Conservation (phyloP, 2,797 vertebrate genomes). For the Sebastes itinus region DNA sequence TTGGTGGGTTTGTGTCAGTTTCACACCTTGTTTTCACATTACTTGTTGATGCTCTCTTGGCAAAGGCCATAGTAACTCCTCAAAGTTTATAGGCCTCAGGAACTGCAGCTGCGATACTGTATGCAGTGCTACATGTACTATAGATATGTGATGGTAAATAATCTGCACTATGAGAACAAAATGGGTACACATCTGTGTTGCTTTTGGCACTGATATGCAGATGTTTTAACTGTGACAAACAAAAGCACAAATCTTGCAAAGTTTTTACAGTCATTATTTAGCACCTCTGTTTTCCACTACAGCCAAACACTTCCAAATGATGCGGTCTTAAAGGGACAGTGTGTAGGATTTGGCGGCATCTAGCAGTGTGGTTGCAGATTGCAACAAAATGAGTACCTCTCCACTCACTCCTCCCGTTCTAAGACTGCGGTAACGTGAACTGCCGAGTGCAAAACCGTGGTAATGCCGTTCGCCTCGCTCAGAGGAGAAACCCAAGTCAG, state of each 20-base stretch:
- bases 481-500: too few species aligned
- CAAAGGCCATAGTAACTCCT: not conserved
- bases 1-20: slow-evolving; percentile 32
- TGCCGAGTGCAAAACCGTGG: too few species aligned
- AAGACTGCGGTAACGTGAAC: too few species aligned
- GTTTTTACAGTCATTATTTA: not conserved
- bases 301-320: not conserved
- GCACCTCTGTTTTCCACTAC: not conserved
- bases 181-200: not conserved
- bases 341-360: too few species aligned
- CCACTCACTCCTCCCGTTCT: too few species aligned
- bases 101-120: not conserved
- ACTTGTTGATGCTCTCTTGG: not conserved
- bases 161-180: not conserved
- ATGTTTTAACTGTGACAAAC: not conserved
- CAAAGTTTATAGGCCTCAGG: not conserved
- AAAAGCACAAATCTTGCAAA: not conserved
- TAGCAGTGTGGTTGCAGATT: too few species aligned
- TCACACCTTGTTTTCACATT: not conserved
- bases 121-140: not conserved
- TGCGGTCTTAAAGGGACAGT: too few species aligned
- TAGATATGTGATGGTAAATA: not conserved
- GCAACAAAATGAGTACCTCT: too few species aligned
- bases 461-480: too few species aligned
- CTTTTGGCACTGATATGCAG: not conserved